A percentile compares a stretch with the other conserved stretches of the same genome.
Conservation (phyloP, 2,797 vertebrate genomes). For the Salmo trutta region DNA sequence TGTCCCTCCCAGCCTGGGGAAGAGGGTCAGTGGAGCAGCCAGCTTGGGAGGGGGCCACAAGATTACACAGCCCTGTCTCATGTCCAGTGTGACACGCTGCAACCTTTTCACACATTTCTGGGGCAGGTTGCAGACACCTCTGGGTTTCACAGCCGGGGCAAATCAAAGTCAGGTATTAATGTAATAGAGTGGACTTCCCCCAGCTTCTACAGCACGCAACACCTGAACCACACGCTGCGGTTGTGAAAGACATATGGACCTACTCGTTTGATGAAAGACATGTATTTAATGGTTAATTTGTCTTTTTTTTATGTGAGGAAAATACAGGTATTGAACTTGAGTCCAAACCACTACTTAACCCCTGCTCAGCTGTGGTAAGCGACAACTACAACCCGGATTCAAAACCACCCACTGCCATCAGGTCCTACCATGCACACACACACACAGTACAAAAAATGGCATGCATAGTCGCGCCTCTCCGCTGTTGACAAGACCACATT, state of each 20-base stretch:
- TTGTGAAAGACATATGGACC: not conserved
- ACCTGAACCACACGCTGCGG: not conserved
- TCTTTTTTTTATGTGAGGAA: not conserved
- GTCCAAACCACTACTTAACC: not conserved
- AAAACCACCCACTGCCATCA: not conserved
- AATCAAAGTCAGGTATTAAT: slow-evolving; percentile 24
- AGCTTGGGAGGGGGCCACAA: slow-evolving; percentile 1
- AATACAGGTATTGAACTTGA: not conserved
- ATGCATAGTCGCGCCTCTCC: not conserved
- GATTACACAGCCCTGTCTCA: slow-evolving; percentile 6
- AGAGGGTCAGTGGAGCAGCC: slow-evolving; percentile 48
- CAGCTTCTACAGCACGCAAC: not conserved
- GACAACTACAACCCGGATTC: not conserved
- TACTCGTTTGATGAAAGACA: not conserved
- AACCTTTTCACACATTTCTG: slow-evolving; percentile 27
- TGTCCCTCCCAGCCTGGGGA: slow-evolving; percentile 16
- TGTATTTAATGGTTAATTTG: not conserved
- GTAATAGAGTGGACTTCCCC: not conserved
- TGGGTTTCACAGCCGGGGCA: not conserved
- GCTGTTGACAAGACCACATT: slow-evolving; percentile 36
- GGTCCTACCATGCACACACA: slow-evolving; percentile 21
- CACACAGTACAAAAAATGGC: not conserved
- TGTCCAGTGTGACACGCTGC: slow-evolving; percentile 35
- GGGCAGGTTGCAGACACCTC: slow-evolving; percentile 9
- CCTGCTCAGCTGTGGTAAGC: not conserved